A percentile compares a stretch with the other conserved stretches of the same genome.
Conservation (phyloP, 2,888 invertebrate species). For the Leucophenga maculata region DNA sequence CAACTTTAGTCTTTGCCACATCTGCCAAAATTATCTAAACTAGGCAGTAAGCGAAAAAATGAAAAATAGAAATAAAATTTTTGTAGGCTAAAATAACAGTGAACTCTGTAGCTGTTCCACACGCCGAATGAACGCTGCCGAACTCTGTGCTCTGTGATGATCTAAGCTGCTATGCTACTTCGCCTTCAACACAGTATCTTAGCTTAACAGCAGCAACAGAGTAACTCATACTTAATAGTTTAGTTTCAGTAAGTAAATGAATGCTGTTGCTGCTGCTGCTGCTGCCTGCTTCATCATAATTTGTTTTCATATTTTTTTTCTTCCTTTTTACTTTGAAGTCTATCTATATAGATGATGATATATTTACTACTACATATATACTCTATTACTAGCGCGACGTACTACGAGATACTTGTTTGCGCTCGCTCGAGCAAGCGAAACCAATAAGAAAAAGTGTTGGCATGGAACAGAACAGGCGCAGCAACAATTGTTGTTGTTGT, state of each 20-base stretch:
- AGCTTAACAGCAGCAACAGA: too few species aligned
- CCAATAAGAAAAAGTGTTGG: too few species aligned
- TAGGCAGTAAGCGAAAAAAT: not conserved
- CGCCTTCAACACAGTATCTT: too few species aligned
- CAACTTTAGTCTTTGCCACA: slow-evolving; percentile 5
- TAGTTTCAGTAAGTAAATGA: slow-evolving; percentile 16
- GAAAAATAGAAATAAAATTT: not conserved
- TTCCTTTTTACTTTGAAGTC: not conserved
- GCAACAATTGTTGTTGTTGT: not conserved
- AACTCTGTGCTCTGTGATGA: too few species aligned
- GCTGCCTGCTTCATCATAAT: slow-evolving; percentile 7
- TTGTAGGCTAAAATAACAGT: slow-evolving; percentile 17
- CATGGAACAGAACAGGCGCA: slow-evolving; percentile 1
- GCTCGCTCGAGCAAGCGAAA: too few species aligned
- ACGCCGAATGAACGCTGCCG: not conserved
- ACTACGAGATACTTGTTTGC: not conserved
- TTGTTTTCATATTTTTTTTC: not conserved
- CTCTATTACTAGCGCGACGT: not conserved
- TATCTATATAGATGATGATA: not conserved
- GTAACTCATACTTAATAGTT: not conserved
- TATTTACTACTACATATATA: not conserved
- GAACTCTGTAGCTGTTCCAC: not conserved
- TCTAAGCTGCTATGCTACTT: too few species aligned
- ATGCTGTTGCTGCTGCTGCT: not conserved
- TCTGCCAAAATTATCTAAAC: slow-evolving; percentile 23